Base-by-base conservation (phyloP, 2,888 invertebrate species). In the Phaedon cochleariae region DNA sequence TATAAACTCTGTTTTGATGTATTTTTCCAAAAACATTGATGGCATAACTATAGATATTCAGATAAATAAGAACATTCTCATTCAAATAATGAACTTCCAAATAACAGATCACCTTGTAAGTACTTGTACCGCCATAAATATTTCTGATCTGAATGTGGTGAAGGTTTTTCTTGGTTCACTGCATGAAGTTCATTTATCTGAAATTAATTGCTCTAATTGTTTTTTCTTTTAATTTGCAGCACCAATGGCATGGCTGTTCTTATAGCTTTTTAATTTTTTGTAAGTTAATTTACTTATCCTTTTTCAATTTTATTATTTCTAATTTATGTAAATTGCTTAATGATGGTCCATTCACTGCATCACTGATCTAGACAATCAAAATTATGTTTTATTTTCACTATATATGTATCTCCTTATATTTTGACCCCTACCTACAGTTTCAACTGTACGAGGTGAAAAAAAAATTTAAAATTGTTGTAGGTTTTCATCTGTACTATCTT, bases 201-300 rank as follows among this genome's bases (percentile, higher is more conserved):
- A 15, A 41, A 41, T 57, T 51, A 52, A 49, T 64, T 60, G 26
- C 45, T 31, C 31, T 57, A 57, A 57, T 26, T 57, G 37, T 22
- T 55, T 62, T 74, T 73, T 76, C 79, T 81, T 83, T 82, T 82
- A 76, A 81, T 81, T 76, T 82, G 82, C 82, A 82, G 82, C 81
- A 81, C 78, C 79, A 80, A 76, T 78, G 80, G 81, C 80, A 81
- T 82, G 80, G 79, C 81, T 80, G 77, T 77, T 76, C 81, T 73
- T 74, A 76, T 73, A 76, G 77, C 80, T 80, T 82, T 76, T 80
- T 79, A 79, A 77, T 76, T 79, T 76, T 76, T 80, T 81, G 82
- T 82, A 82, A 82, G 82, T 82, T 81, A 69, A 69, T 75, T 77
- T 73, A 73, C 72, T 75, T 74, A 73, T 77, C 69, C 72, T 74